Conservation (phyloP, 1,140 invertebrate species). For the Solen grandis region DNA sequence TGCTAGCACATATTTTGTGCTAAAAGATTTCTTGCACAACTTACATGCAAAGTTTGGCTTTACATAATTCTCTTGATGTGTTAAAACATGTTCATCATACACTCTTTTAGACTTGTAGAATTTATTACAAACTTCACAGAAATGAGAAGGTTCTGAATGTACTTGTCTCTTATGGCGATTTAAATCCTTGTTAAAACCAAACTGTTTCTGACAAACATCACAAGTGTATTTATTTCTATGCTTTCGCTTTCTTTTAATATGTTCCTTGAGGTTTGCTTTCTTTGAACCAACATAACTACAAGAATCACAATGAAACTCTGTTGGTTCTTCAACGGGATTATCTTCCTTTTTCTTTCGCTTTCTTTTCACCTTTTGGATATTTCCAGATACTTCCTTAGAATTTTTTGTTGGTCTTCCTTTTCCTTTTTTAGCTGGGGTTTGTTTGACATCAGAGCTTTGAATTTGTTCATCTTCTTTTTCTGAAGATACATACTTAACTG, state of each 20-base stretch:
- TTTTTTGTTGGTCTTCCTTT: background rate
- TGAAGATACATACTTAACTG: background rate
- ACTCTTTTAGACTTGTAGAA: conserved; percentile 67
- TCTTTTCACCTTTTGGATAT: background rate
- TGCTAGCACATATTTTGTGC: conserved; percentile 72
- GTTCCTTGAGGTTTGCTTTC: conserved; percentile 34
- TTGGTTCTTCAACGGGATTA: background rate
- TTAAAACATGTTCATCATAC: conserved; percentile 64
- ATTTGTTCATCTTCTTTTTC: background rate
- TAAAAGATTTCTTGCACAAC: conserved; percentile 72
- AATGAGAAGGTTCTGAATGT: conserved; percentile 62
- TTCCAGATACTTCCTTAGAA: background rate
- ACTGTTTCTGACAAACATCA: conserved; percentile 65
- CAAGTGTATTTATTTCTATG: conserved; percentile 61
- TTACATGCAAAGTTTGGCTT: conserved; percentile 72
- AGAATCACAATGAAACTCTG: conserved; percentile 6
- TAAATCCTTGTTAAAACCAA: conserved; percentile 69
- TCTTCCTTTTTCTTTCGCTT: conserved; percentile 1
- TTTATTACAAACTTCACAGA: conserved; percentile 73
- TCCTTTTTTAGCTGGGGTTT: background rate
- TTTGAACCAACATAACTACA: conserved; percentile 45
- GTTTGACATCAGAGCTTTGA: background rate
- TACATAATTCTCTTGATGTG: conserved; percentile 67
- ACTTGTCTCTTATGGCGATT: conserved; percentile 61
- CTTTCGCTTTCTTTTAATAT: conserved; percentile 43